These are phyloP conservation scores for Drosophila teissieri DNA, from an alignment of 1,140 invertebrate genomes.

Conservation along the genomic window DNA sequence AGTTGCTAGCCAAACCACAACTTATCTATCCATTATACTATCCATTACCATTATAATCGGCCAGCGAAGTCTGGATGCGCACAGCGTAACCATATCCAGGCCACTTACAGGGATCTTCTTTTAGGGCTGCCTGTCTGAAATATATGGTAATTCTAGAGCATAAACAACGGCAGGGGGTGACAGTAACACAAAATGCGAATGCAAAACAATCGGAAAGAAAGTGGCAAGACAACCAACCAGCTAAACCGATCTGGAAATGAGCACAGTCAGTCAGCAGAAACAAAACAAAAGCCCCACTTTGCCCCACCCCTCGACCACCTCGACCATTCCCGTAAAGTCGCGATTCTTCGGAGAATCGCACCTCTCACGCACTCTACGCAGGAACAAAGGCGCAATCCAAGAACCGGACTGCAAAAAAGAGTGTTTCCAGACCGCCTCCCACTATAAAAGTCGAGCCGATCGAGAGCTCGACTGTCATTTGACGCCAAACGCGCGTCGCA, in stretches of 20 bases:
- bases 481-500: slow-evolving; percentile 69
- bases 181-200: slow-evolving; percentile 42
- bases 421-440: slow-evolving; percentile 39
- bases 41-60: slow-evolving; percentile 31
- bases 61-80: slow-evolving; percentile 33
- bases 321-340: slow-evolving; percentile 19
- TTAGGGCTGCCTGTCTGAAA: slow-evolving; percentile 26
- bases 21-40: slow-evolving; percentile 41
- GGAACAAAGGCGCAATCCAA: slow-evolving; percentile 77
- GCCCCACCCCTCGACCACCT: not conserved
- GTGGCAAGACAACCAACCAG: slow-evolving; percentile 46
- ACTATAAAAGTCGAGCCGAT: slow-evolving; percentile 68
- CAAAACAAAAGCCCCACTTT: slow-evolving; percentile 37
- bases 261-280: slow-evolving; percentile 50
- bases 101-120: slow-evolving; percentile 30
- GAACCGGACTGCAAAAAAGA: slow-evolving; percentile 67
- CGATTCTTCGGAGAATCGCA: slow-evolving; percentile 38
- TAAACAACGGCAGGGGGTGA: slow-evolving; percentile 59
- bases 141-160: slow-evolving; percentile 68
- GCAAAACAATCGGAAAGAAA: slow-evolving; percentile 71
- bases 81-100: slow-evolving; percentile 31
- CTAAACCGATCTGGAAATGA: slow-evolving; percentile 70
- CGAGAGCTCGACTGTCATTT: slow-evolving; percentile 71
- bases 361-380: slow-evolving; percentile 75
- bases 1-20: slow-evolving; percentile 37